Conservation (phyloP, 1,140 invertebrate genomes). For the Nymphalis io region DNA sequence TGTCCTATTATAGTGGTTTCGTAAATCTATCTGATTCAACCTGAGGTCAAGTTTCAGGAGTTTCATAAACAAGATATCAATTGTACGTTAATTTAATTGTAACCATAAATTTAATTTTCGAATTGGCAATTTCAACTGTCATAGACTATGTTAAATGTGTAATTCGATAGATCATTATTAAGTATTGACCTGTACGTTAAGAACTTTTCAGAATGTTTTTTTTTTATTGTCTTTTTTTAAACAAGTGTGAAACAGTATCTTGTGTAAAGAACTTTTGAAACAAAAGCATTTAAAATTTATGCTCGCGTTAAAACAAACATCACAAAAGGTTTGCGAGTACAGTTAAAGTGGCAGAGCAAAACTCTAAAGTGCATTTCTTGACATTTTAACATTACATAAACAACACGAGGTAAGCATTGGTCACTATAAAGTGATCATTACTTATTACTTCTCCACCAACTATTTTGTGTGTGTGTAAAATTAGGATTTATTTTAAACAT, state of each 20-base stretch:
- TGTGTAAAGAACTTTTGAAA: conserved; percentile 9
- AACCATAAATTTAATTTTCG: too few relatives aligned
- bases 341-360: neutral
- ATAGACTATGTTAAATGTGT: neutral
- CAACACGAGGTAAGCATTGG: neutral
- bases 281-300: conserved; percentile 6
- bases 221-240: neutral
- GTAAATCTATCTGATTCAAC: neutral
- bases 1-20: neutral
- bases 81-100: neutral
- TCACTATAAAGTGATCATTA: neutral
- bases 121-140: too few relatives aligned
- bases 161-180: neutral
- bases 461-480: neutral
- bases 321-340: neutral
- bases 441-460: neutral
- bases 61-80: neutral
- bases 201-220: neutral
- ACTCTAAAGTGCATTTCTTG: conserved; percentile 1
- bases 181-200: neutral
- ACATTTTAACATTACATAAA: conserved; percentile 6
- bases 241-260: neutral
- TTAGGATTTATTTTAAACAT: too few relatives aligned
- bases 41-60: neutral
- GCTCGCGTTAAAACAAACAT: conserved; percentile 1